Percentiles rank a stretch among this genome's conserved stretches.
These are phyloP conservation scores for Amblyraja radiata DNA, from an alignment of 2,797 vertebrate species.

Conservation along the genomic window DNA sequence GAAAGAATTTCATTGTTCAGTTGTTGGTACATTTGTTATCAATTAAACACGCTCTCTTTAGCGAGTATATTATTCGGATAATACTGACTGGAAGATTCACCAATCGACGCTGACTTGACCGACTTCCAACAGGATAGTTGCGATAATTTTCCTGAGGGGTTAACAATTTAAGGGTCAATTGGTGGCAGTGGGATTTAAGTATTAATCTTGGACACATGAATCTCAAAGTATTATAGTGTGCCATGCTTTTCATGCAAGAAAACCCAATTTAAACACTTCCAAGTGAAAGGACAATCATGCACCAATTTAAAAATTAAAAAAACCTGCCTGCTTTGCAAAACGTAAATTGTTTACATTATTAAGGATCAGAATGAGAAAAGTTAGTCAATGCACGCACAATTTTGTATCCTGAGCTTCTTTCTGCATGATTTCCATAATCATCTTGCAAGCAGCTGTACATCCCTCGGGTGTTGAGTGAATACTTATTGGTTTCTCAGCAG, in stretches of 20 bases:
- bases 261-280: background rate
- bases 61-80: too few species aligned
- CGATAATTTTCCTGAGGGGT: background rate
- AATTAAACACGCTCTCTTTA: too few species aligned
- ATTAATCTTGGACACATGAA: background rate
- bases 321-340: too few species aligned
- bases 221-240: background rate
- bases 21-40: too few species aligned
- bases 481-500: constrained; percentile 95
- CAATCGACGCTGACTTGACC: background rate
- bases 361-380: background rate
- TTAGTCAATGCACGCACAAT: constrained; percentile 72
- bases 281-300: background rate
- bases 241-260: background rate
- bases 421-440: constrained; percentile 99
- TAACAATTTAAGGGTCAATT: background rate
- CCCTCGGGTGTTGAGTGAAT: constrained; percentile 96
- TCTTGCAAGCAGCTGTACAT: constrained; percentile 85
- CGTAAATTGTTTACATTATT: background rate
- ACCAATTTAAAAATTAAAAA: background rate
- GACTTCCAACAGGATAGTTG: background rate
- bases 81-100: background rate
- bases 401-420: constrained; percentile 97
- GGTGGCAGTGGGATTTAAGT: background rate
- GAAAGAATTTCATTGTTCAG: too few species aligned